phyloP scores from a whole-genome alignment of 2,888 invertebrate genomes.

The Pyralis farinalis region DNA sequence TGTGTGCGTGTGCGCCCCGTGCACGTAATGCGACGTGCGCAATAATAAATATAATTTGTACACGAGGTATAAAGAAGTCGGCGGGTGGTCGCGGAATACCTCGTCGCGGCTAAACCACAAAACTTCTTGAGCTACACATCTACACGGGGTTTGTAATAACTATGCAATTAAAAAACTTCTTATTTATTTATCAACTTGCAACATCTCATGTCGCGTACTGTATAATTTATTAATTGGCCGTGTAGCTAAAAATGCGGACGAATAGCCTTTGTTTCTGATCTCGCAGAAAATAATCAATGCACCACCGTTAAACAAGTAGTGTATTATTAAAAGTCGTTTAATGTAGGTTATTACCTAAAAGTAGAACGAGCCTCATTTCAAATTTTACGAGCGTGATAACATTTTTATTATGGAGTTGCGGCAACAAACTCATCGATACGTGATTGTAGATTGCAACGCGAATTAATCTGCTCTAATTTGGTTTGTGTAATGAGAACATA shows the following conservation, averaged over 20 bases:
- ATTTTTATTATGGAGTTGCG: constrained; percentile 4
- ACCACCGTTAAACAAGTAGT: not conserved
- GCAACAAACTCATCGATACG: not conserved
- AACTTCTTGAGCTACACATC: constrained; percentile 7
- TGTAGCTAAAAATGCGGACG: not conserved
- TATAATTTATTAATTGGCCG: too few relatives aligned
- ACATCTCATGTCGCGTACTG: too few relatives aligned
- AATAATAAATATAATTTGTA: constrained; percentile 18
- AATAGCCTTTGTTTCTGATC: not conserved
- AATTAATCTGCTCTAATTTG: constrained; percentile 9
- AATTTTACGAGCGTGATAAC: not conserved
- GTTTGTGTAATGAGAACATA: constrained; percentile 13
- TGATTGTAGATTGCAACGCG: constrained; percentile 1
- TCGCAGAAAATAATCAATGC: not conserved
- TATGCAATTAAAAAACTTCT: constrained; percentile 1
- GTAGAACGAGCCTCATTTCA: constrained; percentile 1
- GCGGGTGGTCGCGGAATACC: constrained; percentile 24
- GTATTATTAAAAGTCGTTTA: not conserved
- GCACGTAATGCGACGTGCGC: constrained; percentile 23
- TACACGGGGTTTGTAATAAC: constrained; percentile 8
- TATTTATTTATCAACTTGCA: too few relatives aligned
- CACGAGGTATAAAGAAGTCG: constrained; percentile 16
- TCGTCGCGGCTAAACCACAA: constrained; percentile 5
- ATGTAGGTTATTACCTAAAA: constrained; percentile 1
- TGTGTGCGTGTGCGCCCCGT: constrained; percentile 26